These are phyloP conservation scores for Prionailurus viverrinus DNA, from an alignment of 2,113 vertebrate genomes.

Conservation along the genomic window DNA sequence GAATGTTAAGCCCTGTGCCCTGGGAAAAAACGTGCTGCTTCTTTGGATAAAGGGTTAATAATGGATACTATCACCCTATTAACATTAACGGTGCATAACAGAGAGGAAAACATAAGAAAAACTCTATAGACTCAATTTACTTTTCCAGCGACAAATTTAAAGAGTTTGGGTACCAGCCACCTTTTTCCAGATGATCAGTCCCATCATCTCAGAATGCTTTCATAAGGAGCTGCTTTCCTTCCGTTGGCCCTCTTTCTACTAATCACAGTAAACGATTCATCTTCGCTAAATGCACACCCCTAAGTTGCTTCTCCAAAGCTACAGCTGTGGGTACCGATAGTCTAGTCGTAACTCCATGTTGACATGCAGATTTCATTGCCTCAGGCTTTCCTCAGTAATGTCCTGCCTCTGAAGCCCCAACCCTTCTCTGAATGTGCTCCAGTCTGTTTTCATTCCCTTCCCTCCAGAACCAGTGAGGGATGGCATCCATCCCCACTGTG, in stretches of 20 bases:
- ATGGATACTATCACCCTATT: not conserved
- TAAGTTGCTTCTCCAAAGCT: not conserved
- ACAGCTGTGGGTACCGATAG: fast-evolving
- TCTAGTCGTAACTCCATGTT: not conserved
- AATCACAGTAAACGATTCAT: not conserved
- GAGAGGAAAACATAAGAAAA: not conserved
- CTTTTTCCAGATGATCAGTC: not conserved
- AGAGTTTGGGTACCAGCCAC: not conserved
- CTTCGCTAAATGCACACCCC: not conserved
- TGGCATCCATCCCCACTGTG: fast-evolving
- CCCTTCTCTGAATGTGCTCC: not conserved
- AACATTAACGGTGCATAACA: not conserved
- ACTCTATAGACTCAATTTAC: not conserved
- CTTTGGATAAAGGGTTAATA: not conserved
- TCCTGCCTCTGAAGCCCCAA: not conserved
- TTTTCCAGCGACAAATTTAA: not conserved
- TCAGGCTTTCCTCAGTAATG: fast-evolving
- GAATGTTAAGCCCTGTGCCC: not conserved
- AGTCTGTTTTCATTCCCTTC: not conserved
- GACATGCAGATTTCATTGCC: not conserved
- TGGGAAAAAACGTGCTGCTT: not conserved
- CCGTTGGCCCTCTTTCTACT: not conserved
- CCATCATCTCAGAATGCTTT: not conserved
- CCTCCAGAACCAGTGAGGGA: not conserved
- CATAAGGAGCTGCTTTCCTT: not conserved